Evolutionary conservation across 2,888 invertebrate species (phyloP).

Genomic region (Apamea sordens): DNA sequence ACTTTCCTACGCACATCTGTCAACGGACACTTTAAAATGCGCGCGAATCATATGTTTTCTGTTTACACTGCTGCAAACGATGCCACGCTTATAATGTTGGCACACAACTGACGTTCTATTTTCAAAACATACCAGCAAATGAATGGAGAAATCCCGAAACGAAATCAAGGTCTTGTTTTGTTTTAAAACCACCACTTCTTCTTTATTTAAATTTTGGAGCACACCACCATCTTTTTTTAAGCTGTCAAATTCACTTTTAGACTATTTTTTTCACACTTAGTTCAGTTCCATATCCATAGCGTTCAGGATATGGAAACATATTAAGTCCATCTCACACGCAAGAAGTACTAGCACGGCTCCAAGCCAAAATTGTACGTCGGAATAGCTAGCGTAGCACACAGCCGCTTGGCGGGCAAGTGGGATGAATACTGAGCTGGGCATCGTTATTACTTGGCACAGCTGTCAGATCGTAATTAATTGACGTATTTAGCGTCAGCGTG

Average conservation of each 20-base stretch:
- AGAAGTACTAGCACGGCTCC: conserved; percentile 83
- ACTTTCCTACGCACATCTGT: conserved; percentile 20
- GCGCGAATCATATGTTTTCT: conserved; percentile 73
- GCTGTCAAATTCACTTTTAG: conserved; percentile 1
- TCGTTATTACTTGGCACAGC: conserved; percentile 63
- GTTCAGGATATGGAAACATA: conserved; percentile 81
- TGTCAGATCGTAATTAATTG: conserved; percentile 65
- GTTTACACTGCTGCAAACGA: conserved; percentile 69
- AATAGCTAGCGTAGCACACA: conserved; percentile 78
- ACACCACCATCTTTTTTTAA: background rate
- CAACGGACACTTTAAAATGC: conserved; percentile 36
- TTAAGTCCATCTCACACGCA: conserved; percentile 88
- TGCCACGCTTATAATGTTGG: conserved; percentile 68
- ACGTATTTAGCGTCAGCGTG: conserved; percentile 38
- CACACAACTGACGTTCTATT: conserved; percentile 73
- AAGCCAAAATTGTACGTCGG: conserved; percentile 87
- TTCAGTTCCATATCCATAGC: conserved; percentile 50
- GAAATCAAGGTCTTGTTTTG: conserved; percentile 67
- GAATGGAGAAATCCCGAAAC: conserved; percentile 58
- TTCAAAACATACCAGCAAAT: conserved; percentile 71
- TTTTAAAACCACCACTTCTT: conserved; percentile 18
- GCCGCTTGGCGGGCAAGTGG: conserved; percentile 79
- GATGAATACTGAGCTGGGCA: conserved; percentile 82
- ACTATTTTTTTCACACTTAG: conserved; percentile 17
- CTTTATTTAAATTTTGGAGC: conserved; percentile 15